Percentiles rank a stretch among this genome's conserved stretches.
phyloP scores from a whole-genome alignment of 2,113 vertebrate genomes.

The Uria aalge region DNA sequence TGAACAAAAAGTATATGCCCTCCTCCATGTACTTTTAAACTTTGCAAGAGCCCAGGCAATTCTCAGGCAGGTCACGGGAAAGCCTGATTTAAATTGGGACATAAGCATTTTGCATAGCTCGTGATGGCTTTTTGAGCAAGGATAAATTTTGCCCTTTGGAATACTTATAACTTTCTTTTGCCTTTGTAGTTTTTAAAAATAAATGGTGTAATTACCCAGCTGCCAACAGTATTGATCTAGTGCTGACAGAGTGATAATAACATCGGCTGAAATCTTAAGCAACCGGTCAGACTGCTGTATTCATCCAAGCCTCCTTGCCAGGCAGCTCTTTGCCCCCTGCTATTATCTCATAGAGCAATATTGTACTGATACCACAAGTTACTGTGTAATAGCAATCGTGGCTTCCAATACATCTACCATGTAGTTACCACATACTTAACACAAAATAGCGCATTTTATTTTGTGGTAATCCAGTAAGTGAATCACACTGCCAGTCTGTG shows the following conservation, averaged over 20 bases:
- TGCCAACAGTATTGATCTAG: neutral
- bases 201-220: neutral
- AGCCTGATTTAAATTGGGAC: neutral
- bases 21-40: neutral
- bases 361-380: constrained; percentile 1
- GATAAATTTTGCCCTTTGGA: neutral
- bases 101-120: neutral
- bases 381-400: neutral
- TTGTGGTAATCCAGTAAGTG: neutral
- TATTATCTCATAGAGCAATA: constrained; percentile 30
- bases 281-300: neutral
- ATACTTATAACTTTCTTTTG: neutral
- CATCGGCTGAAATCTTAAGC: neutral
- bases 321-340: neutral
- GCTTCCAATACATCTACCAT: neutral
- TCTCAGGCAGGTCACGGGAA: neutral
- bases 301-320: neutral
- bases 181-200: neutral
- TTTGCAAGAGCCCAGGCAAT: neutral
- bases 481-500: neutral
- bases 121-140: neutral
- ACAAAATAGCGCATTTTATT: neutral
- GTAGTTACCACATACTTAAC: constrained; percentile 50
- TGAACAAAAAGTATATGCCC: neutral
- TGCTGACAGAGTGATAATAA: neutral